Evolutionary conservation across 1,140 invertebrate genomes (phyloP).

Genomic region (Acromyrmex echinatior): DNA sequence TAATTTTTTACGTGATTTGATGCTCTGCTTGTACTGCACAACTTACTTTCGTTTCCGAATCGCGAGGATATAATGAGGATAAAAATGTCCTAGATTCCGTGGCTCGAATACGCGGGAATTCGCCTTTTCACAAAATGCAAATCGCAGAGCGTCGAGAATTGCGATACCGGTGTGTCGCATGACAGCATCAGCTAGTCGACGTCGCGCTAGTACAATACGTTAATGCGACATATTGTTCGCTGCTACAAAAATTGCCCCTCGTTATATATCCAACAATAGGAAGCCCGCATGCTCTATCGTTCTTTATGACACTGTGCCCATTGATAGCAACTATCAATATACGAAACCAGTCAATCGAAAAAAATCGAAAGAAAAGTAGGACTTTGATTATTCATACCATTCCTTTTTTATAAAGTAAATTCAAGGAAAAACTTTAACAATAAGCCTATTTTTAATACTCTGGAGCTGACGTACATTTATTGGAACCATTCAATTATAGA

Average conservation of each 20-base stretch:
- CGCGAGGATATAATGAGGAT: not conserved
- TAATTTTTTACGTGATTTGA: not conserved
- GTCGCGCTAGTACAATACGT: constrained; percentile 80
- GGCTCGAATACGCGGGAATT: constrained; percentile 15
- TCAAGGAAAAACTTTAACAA: constrained; percentile 67
- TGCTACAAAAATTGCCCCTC: constrained; percentile 85
- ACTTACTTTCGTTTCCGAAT: not conserved
- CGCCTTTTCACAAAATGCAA: constrained; percentile 72
- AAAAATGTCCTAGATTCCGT: constrained; percentile 39
- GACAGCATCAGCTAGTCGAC: constrained; percentile 53
- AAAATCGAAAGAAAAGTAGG: constrained; percentile 18
- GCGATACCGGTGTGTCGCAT: constrained; percentile 71
- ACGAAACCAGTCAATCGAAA: constrained; percentile 11
- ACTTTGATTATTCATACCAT: not conserved
- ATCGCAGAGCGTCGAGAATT: constrained; percentile 70
- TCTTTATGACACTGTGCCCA: constrained; percentile 7
- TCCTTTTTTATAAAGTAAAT: constrained; percentile 9
- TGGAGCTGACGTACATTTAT: too few relatives aligned
- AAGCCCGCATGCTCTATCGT: constrained; percentile 26
- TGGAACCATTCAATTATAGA: too few relatives aligned
- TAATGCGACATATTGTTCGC: constrained; percentile 86
- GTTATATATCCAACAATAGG: constrained; percentile 83
- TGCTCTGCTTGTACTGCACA: too few relatives aligned
- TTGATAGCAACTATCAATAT: not conserved
- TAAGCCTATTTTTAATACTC: not conserved